phyloP scores from a whole-genome alignment of 2,113 vertebrate genomes.

The Phylloscopus whistleri region DNA sequence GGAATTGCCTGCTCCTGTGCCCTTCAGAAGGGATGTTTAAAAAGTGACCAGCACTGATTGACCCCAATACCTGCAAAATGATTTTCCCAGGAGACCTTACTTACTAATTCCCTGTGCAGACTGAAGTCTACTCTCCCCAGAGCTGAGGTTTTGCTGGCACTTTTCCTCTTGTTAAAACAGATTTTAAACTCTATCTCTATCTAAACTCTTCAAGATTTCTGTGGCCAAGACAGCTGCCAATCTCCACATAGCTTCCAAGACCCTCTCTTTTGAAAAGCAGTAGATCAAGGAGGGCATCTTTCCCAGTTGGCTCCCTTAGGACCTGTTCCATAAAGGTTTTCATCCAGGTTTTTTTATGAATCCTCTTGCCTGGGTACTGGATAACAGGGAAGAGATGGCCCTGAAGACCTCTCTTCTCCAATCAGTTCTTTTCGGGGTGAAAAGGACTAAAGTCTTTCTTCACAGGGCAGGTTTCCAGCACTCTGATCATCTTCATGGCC shows the following conservation, averaged over 20 bases:
- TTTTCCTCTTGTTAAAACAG: not conserved
- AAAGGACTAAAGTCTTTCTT: not conserved
- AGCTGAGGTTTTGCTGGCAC: no score
- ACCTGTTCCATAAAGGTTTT: not conserved
- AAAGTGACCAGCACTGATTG: not conserved
- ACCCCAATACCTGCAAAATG: not conserved
- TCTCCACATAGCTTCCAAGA: not conserved
- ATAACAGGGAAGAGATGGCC: not conserved
- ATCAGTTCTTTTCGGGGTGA: not conserved
- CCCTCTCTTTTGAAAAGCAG: not conserved
- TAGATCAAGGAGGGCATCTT: not conserved
- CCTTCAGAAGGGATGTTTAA: not conserved
- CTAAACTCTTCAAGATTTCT: accelerated
- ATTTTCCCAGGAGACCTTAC: not conserved
- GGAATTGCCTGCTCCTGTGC: not conserved
- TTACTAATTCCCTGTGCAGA: not conserved
- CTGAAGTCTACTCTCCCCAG: not conserved
- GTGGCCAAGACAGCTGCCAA: accelerated
- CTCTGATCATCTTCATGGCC: not conserved
- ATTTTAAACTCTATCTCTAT: not conserved
- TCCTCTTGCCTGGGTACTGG: not conserved
- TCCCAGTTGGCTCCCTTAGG: not conserved
- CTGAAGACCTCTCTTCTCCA: not conserved
- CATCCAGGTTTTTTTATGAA: not conserved
- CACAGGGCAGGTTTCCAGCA: not conserved